Percentiles rank a stretch among this genome's conserved stretches.
phyloP scores from a whole-genome alignment of 2,113 vertebrate genomes.

The Ptilorrhoa leucosticta region DNA sequence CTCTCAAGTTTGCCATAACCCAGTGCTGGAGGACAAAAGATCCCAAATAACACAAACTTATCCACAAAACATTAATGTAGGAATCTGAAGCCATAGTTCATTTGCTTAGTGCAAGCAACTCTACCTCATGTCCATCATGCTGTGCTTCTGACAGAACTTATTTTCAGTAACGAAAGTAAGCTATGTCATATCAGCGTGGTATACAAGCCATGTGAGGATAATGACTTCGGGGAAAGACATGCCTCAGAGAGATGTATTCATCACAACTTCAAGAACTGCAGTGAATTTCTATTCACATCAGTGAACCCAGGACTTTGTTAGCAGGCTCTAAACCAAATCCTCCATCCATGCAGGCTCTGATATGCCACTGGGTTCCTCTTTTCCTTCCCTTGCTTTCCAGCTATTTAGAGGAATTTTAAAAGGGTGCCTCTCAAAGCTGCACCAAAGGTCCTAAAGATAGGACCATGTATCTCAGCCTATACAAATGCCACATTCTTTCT shows the following conservation, averaged over 20 bases:
- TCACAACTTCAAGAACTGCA: background rate
- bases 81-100: background rate
- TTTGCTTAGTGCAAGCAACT: background rate
- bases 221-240: background rate
- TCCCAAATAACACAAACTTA: background rate
- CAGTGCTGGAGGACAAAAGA: background rate
- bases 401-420: background rate
- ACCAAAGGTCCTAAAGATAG: background rate
- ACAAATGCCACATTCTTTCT: background rate
- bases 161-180: background rate
- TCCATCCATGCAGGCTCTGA: background rate
- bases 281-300: background rate
- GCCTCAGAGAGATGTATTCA: background rate
- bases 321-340: background rate
- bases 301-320: background rate
- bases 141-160: background rate
- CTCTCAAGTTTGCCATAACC: background rate
- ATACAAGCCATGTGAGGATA: background rate
- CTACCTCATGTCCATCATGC: background rate
- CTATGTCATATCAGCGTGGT: background rate
- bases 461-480: rapidly evolving
- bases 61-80: background rate
- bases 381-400: background rate
- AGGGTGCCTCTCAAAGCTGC: background rate
- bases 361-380: background rate